Base-by-base conservation (phyloP, 1,140 invertebrate genomes). In the Hylaeus volcanicus region DNA sequence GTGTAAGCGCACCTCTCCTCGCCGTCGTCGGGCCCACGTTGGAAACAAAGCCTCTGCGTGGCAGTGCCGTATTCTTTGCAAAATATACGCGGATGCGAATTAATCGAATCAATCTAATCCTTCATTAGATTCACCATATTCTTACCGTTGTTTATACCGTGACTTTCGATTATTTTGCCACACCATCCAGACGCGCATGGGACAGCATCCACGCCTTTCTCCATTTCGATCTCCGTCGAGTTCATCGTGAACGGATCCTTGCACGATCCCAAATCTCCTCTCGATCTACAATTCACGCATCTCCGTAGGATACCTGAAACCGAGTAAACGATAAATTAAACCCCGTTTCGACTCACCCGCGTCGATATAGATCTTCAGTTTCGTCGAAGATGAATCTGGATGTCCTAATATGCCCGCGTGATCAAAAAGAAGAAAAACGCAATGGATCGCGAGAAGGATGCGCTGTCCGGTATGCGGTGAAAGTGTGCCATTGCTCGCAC, bases 151-250 rank as follows among this genome's bases (percentile, higher is more conserved):
- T 93, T 92, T 58, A 93, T 81, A 90, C 95, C 95, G 82, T 95
- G 95, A 55, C 96, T 96, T 93, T 98, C 97, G 41, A 98, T 95
- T 60, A 97, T 96, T 94, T 98, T 99, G 9, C 96, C 96, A 89
- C 98, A 99, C 98, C 98, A 99, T 48, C 98, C 97, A 8, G 97
- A 98, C 11, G 97, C 96, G 91, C 98, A 99, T 1, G 97, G 97
- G 8, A 96, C 94, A 2, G 96, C 95, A 82, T 96, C 94, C 0
- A 98, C 95, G 6, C 97, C 97, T 70, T 93, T 94, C 88, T 96
- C 95, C 37, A 93, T 91, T 69, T 96, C 95, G 43, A 96, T 94
- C 84, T 96, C 94, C 1, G 96, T 97, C 0, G 96, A 95, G 93
- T 97, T 98, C 85, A 95, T 95, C 26, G 93, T 95, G 88, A 98